Base-by-base conservation (phyloP, 1,140 invertebrate species). In the Ips typographus region DNA sequence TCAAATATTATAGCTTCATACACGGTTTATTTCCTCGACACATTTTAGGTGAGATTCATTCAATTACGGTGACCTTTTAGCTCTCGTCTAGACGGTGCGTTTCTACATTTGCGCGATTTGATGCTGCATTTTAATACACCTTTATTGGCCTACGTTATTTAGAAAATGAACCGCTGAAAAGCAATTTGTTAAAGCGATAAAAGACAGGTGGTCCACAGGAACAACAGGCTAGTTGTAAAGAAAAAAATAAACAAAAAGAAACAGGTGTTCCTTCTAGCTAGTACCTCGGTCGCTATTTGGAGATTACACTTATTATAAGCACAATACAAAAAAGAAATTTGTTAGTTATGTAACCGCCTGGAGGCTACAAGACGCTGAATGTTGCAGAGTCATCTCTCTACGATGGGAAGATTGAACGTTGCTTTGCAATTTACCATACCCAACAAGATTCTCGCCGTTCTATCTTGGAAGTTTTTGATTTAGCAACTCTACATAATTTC, bases 51-150 rank as follows among this genome's bases (percentile, higher is more conserved):
- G 39, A 4, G 8, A 39, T 62, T 62, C 39, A 43, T 44, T 4
- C 42, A 61, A 52, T 40, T 64, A 64, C n/a, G 40, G 43, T 5
- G 8, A 55, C 44, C 40, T 60, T 67, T 67, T 67, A 67, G 56
- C 60, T 38, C 56, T 39, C 38, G 65, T 67, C 65, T 67, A 67
- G 65, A 67, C 65, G 62, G 42, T 59, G 56, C 42, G 47, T 60
- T 67, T 67, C 60, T 67, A 51, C 7, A 47, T 40, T 65, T n/a
- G 57, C 56, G 39, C n/a, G 44, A 52, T 65, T 65, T 65, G 6
- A 38, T 55, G 65, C 56, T 42, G 63, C 63, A 56, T 57, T 65
- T 56, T 65, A 65, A 53, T 64, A 64, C 22, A 22, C 22, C 22
- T 22, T 22, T 22, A 22, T 22, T 22, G 22, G 22, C 22, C 22